Conservation (phyloP, 2,888 invertebrate genomes). For the Parasteatoda lunata region DNA sequence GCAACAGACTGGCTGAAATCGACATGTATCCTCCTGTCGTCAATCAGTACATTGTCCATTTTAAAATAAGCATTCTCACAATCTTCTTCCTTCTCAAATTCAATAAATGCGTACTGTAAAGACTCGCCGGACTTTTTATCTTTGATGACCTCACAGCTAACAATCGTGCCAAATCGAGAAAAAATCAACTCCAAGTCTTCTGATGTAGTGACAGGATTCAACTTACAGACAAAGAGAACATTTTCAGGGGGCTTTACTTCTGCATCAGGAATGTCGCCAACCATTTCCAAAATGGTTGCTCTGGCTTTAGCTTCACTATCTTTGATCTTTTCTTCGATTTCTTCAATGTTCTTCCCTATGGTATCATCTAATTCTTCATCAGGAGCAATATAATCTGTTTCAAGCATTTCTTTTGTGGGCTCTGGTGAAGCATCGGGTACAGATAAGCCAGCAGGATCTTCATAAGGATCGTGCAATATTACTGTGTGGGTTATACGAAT, state of each 20-base stretch:
- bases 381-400: conserved; percentile 89
- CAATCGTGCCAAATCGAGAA: conserved; percentile 94
- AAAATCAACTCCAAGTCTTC: conserved; percentile 98
- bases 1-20: conserved; percentile 99
- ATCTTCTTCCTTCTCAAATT: conserved; percentile 85
- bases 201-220: conserved; percentile 98
- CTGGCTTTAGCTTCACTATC: conserved; percentile 95
- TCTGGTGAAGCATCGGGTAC: conserved; percentile 91
- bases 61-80: conserved; percentile 99
- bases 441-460: conserved; percentile 86
- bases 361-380: conserved; percentile 95
- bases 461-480: conserved; percentile 95
- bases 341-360: conserved; percentile 86
- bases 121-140: conserved; percentile 95
- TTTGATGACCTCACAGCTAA: conserved; percentile 94
- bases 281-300: conserved; percentile 98
- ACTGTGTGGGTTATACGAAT: conserved; percentile 95
- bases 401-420: conserved; percentile 85
- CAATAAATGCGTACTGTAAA: conserved; percentile 98
- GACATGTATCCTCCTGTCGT: conserved; percentile 98
- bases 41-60: conserved; percentile 99
- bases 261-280: conserved; percentile 97
- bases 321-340: conserved; percentile 89
- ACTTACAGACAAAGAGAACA: conserved; percentile 98
- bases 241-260: conserved; percentile 99